Conservation (phyloP, 2,113 vertebrate genomes). For the Triplophysa tibetana region DNA sequence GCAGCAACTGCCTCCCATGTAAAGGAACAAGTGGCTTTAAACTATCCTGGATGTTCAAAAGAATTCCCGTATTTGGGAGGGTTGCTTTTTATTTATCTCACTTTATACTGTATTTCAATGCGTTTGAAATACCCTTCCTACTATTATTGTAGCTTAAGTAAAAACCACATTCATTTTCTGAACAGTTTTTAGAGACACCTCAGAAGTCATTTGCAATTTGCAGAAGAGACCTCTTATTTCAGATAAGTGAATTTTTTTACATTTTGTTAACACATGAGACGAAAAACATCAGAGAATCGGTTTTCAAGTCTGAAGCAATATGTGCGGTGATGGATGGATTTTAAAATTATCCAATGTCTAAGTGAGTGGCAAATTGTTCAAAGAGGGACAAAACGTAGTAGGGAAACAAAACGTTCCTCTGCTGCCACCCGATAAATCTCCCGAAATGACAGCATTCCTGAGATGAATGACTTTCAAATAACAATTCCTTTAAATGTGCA, state of each 20-base stretch:
- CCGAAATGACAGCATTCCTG: conserved; percentile 10
- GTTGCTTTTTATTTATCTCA: too few species aligned
- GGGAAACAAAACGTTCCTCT: background rate
- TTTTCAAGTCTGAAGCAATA: too few species aligned
- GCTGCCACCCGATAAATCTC: background rate
- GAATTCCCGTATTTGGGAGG: background rate
- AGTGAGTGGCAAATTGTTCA: background rate
- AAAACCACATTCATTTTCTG: background rate
- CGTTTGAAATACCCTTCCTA: background rate
- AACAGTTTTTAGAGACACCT: background rate
- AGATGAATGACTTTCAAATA: background rate
- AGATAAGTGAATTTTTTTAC: background rate
- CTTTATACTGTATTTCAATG: too few species aligned
- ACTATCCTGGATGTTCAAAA: background rate
- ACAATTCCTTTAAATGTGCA: background rate
- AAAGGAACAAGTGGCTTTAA: conserved; percentile 6
- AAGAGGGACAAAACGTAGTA: background rate
- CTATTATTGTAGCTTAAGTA: background rate
- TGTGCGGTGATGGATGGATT: too few species aligned
- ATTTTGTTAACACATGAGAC: background rate
- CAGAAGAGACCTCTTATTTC: background rate
- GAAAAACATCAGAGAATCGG: background rate
- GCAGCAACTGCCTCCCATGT: conserved; percentile 13
- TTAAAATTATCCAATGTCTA: background rate
- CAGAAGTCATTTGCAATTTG: background rate